A percentile compares a stretch with the other conserved stretches of the same genome.
Evolutionary conservation across 2,888 invertebrate genomes (phyloP).

Genomic region (Toxonevra muliebris): DNA sequence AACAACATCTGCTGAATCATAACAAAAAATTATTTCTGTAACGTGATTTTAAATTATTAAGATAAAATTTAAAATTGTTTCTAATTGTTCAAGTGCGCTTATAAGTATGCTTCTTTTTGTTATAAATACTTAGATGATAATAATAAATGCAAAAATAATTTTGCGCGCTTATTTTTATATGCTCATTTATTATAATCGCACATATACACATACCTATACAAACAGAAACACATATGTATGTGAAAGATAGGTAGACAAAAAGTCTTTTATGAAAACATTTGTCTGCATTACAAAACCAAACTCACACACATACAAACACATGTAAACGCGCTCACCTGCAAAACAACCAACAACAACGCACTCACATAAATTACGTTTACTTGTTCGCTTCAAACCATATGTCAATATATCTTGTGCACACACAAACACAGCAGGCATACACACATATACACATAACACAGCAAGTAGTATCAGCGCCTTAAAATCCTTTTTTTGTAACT

Average conservation of each 20-base stretch:
- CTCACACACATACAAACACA: conserved; percentile 7
- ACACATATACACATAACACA: background rate
- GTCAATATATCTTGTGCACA: conserved; percentile 25
- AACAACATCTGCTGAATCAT: too few species aligned
- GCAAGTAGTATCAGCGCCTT: background rate
- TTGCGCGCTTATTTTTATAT: conserved; percentile 16
- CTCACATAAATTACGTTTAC: conserved; percentile 28
- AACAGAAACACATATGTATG: conserved; percentile 24
- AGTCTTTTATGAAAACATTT: conserved; percentile 28
- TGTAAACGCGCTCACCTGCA: background rate
- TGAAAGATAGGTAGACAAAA: too few species aligned
- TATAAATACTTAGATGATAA: too few species aligned
- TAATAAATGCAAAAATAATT: background rate
- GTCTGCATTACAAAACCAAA: conserved; percentile 11
- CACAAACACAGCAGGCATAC: conserved; percentile 31
- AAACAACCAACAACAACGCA: background rate
- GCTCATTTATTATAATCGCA: conserved; percentile 23
- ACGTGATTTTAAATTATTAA: too few species aligned
- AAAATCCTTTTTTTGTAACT: too few species aligned
- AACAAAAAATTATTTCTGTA: too few species aligned
- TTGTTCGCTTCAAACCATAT: conserved; percentile 23
- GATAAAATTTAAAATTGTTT: too few species aligned
- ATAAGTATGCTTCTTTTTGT: too few species aligned
- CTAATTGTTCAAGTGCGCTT: too few species aligned
- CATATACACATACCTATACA: background rate